Base-by-base conservation (phyloP, 2,888 invertebrate genomes). In the Pammene fasciana region DNA sequence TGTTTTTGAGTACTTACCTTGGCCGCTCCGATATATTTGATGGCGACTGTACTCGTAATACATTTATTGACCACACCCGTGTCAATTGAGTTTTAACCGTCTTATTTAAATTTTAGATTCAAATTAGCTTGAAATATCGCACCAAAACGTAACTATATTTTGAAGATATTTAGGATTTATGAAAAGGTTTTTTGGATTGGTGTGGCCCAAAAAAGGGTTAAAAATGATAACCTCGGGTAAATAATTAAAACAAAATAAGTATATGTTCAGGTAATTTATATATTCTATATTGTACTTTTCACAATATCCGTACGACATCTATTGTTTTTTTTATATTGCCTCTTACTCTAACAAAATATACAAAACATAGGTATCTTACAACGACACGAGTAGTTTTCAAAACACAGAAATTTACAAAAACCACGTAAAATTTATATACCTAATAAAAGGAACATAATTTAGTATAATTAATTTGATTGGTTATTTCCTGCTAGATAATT, bases 261-360 rank as follows among this genome's bases (percentile, higher is more conserved):
- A 46, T 46, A 14, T 6, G 5, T 34, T 54, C 54, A 55, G 46
- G 38, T 67, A 67, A 55, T 68, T 59, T 45, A 59, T 68, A 59
- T 65, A 65, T 65, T 68, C 16, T 16, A 34, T 52, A 38, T 52
- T 18, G 16, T 41, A 46, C 34, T 55, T 60, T 48, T 43, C 48
- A 45, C 34, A 45, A 43, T 36, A 43, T 43, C 50, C 43, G 43
- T 16, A 64, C 11, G 10, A 64, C 43, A 64, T 62, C 16, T 26
- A 67, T 48, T 56, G 18, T 43, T 68, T 68, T 68, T 68, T 36
- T 48, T 41, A 16, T 34, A 18, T 13, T 45, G 36, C 41, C 43
- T 45, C 18, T 26, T 45, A 45, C 18, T 45, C 50, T 64, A 65
- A 59, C 68, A 59, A 64, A 62, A 68, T 68, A 68, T 68, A 68